Base-by-base conservation (phyloP, 2,797 vertebrate species). In the Alauda arvensis region DNA sequence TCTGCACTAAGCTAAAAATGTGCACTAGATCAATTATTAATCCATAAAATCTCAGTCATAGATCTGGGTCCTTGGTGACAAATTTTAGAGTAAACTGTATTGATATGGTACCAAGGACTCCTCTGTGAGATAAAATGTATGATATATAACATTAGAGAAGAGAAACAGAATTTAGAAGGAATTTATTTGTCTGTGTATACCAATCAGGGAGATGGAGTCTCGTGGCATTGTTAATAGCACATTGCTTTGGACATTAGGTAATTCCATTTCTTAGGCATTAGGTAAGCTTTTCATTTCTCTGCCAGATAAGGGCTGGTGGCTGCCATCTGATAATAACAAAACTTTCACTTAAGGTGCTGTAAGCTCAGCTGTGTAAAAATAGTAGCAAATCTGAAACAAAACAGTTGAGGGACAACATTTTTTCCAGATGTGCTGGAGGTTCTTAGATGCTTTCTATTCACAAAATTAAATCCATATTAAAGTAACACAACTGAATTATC, bases 1-100 rank as follows among this genome's bases (percentile, higher is more conserved):
- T 72, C 85, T 76, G 42, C 77, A 87, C 67, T 53, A n/a, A 90
- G 56, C 67, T 91, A 83, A 90, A 92, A 94, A 80, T 62, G n/a
- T 83, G 3, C 45, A n/a, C 56, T 57, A 26, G 49, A 87, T 91
- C 77, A 68, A 31, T 76, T 80, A 28, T 29, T 80, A 77, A 83
- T 80, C 81, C 55, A 68, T 88, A 85, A 78, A 70, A 53, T 71
- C 39, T 56, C 7, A 6, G 40, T 45, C 26, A 31, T 59, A 83
- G 56, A 75, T 78, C 63, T 83, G 52, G 37, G 8, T 25, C 8
- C 25, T 77, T 65, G 33, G 18, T 69, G 52, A 57, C 43, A 83
- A 43, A 31, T 59, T 84, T 59, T 20, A 29, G 55, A 74, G 45
- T 76, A 28, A 85, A 83, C 62, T 83, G 10, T 60, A 76, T 76